A percentile compares a stretch with the other conserved stretches of the same genome.
These are phyloP conservation scores for Coptodon bakossiorum DNA, from an alignment of 2,113 vertebrate genomes.

Conservation along the genomic window DNA sequence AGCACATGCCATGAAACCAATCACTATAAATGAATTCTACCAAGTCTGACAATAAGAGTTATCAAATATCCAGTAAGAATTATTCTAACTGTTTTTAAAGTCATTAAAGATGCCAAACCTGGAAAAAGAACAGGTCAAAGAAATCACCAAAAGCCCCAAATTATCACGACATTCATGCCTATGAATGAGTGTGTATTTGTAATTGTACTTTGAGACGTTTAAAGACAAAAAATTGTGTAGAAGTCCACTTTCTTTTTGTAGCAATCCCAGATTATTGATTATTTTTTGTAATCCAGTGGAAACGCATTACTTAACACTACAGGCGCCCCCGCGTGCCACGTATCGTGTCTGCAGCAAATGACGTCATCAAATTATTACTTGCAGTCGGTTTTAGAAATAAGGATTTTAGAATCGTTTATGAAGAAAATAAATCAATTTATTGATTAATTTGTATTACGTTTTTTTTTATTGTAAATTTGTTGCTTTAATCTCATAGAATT, in stretches of 20 bases:
- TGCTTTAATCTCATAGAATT: background rate
- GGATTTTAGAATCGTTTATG: background rate
- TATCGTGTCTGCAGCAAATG: background rate
- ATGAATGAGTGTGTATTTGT: no score
- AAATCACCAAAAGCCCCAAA: background rate
- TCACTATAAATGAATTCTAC: background rate
- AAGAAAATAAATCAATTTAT: background rate
- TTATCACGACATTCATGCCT: background rate
- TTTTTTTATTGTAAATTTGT: background rate
- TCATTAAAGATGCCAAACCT: background rate
- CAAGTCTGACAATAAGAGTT: background rate
- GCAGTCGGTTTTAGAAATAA: background rate
- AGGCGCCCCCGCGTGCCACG: background rate
- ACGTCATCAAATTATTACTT: background rate
- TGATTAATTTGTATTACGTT: background rate
- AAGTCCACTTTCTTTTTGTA: background rate
- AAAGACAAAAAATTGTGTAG: background rate
- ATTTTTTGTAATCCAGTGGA: background rate
- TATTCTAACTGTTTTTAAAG: background rate
- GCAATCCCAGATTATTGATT: background rate
- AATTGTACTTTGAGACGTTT: background rate
- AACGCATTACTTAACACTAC: background rate
- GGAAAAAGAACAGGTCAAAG: background rate
- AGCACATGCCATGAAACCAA: background rate
- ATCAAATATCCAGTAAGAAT: background rate